Evolutionary conservation across 1,140 invertebrate species (phyloP).

Genomic region (Orchesella cincta): DNA sequence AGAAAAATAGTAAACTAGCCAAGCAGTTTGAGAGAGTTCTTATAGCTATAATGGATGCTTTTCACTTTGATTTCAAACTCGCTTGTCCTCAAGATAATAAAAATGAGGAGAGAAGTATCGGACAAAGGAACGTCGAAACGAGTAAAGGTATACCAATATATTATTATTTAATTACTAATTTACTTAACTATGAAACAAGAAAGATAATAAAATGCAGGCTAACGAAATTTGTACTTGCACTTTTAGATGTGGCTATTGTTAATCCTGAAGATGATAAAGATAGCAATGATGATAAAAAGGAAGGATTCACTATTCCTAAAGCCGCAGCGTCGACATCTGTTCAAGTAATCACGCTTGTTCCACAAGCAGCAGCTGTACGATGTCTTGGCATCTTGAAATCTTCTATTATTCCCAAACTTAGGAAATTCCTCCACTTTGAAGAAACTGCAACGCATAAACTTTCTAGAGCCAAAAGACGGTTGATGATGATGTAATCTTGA

Average conservation of each 20-base stretch:
- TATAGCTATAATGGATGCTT: slow-evolving; percentile 36
- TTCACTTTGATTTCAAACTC: slow-evolving; percentile 35
- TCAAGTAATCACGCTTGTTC: not conserved
- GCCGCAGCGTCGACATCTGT: not conserved
- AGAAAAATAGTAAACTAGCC: slow-evolving; percentile 30
- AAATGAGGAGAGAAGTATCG: not conserved
- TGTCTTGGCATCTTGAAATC: not conserved
- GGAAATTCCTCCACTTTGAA: slow-evolving; percentile 34
- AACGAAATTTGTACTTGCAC: too few species aligned
- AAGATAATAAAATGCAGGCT: too few species aligned
- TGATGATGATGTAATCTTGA: slow-evolving; percentile 33
- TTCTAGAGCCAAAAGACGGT: slow-evolving; percentile 23
- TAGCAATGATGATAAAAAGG: slow-evolving; percentile 12
- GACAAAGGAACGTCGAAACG: too few species aligned
- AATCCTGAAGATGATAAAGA: not conserved
- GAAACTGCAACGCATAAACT: slow-evolving; percentile 38
- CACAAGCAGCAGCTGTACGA: not conserved
- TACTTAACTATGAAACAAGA: too few species aligned
- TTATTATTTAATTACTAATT: too few species aligned
- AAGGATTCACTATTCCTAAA: slow-evolving; percentile 13
- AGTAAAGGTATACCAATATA: too few species aligned
- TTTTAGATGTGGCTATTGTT: too few species aligned
- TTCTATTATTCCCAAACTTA: slow-evolving; percentile 33
- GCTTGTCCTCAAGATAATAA: not conserved
- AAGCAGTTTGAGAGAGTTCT: slow-evolving; percentile 39